Evolutionary conservation across 2,113 vertebrate genomes (phyloP).

Genomic region (Alligator sinensis): DNA sequence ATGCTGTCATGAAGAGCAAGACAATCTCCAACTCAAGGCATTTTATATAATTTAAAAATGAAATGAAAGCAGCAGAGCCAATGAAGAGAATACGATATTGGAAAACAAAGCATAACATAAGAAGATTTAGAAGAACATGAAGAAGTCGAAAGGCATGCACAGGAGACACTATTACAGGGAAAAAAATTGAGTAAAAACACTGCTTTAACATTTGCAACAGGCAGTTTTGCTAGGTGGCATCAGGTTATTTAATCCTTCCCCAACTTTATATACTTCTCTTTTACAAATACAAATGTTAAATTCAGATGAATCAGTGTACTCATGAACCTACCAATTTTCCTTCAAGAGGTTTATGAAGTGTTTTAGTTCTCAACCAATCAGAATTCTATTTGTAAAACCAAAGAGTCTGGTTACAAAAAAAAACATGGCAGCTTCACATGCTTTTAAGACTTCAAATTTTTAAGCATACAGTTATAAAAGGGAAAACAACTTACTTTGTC

Average conservation of each 20-base stretch:
- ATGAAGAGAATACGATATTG: not conserved
- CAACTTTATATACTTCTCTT: not conserved
- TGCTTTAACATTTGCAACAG: not conserved
- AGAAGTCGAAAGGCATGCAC: not conserved
- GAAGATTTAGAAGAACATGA: not conserved
- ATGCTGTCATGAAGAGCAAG: not conserved
- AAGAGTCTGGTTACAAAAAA: not conserved
- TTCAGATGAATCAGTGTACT: not conserved
- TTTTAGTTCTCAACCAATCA: not conserved
- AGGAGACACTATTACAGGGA: not conserved
- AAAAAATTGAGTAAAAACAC: not conserved
- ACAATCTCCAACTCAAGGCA: not conserved
- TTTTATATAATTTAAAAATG: not conserved
- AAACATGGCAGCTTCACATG: not conserved
- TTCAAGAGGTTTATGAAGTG: not conserved
- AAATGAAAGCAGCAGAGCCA: not conserved
- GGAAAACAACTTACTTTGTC: slow-evolving; percentile 90
- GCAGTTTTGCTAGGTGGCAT: not conserved
- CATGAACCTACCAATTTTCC: not conserved
- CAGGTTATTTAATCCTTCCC: not conserved
- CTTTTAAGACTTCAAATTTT: not conserved
- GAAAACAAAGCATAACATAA: not conserved
- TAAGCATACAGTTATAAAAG: not conserved
- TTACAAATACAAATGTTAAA: not conserved
- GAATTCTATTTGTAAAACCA: not conserved